Conservation (phyloP, 2,888 invertebrate species). For the Philhelius pedissequus region DNA sequence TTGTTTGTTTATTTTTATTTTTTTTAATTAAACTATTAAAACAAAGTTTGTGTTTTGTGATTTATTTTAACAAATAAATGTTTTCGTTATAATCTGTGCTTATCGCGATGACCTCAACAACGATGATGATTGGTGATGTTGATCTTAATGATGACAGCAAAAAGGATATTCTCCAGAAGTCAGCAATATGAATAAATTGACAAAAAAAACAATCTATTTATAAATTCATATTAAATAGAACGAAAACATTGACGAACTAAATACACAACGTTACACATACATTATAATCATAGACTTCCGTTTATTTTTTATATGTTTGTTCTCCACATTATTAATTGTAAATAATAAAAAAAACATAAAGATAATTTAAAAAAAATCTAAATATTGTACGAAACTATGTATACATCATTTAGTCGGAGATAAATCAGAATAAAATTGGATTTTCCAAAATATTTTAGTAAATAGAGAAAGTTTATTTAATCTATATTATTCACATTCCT, state of each 20-base stretch:
- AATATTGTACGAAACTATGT: constrained; percentile 35
- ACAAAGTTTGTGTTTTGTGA: constrained; percentile 68
- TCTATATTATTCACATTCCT: constrained; percentile 59
- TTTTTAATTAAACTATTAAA: constrained; percentile 40
- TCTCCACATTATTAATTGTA: constrained; percentile 50
- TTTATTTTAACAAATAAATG: constrained; percentile 68
- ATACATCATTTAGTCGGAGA: constrained; percentile 25
- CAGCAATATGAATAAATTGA: constrained; percentile 54
- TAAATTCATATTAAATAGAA: constrained; percentile 13
- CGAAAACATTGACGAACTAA: constrained; percentile 33
- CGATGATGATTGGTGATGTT: constrained; percentile 45
- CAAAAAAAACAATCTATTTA: constrained; percentile 8
- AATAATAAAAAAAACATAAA: constrained; percentile 29
- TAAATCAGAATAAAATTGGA: constrained; percentile 55
- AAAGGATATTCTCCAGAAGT: constrained; percentile 66
- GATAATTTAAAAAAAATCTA: constrained; percentile 30
- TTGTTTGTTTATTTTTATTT: constrained; percentile 36
- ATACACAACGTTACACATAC: constrained; percentile 37
- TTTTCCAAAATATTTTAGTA: constrained; percentile 59
- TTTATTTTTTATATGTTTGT: constrained; percentile 52
- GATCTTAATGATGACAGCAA: constrained; percentile 62
- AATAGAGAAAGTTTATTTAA: constrained; percentile 30
- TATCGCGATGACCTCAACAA: constrained; percentile 52
- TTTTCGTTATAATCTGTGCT: constrained; percentile 69
- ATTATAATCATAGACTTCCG: constrained; percentile 48